A percentile compares a stretch with the other conserved stretches of the same genome.
These are phyloP conservation scores for Nomada ruficornis DNA, from an alignment of 2,888 invertebrate species.

Conservation along the genomic window DNA sequence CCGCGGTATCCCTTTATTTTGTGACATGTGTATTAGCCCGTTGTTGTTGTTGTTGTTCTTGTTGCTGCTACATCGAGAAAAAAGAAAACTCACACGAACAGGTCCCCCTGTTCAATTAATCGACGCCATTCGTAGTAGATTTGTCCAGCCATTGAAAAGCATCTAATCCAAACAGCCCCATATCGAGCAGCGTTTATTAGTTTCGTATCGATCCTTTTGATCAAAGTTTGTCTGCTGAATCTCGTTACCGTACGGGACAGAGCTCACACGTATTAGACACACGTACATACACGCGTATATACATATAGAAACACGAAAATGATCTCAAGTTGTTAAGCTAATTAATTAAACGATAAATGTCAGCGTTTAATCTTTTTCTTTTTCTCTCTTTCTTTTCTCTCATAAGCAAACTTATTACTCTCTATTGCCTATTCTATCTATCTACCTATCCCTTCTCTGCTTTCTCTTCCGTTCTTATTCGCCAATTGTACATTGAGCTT, in stretches of 20 bases:
- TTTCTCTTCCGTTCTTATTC: slow-evolving; percentile 40
- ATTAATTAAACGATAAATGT: slow-evolving; percentile 78
- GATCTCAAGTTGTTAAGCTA: slow-evolving; percentile 81
- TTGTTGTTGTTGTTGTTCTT: slow-evolving; percentile 16
- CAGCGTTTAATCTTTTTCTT: slow-evolving; percentile 48
- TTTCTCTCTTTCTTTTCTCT: slow-evolving; percentile 14
- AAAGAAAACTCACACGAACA: slow-evolving; percentile 6
- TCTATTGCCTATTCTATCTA: not conserved
- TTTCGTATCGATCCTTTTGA: slow-evolving; percentile 48
- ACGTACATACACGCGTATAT: slow-evolving; percentile 55
- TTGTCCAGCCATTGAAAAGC: slow-evolving; percentile 1
- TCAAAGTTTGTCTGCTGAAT: slow-evolving; percentile 56
- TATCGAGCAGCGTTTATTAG: slow-evolving; percentile 21
- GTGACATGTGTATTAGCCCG: not conserved
- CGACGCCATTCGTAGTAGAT: slow-evolving; percentile 30
- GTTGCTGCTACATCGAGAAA: slow-evolving; percentile 38
- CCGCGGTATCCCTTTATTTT: slow-evolving; percentile 32
- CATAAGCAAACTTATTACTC: too few species aligned
- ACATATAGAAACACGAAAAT: slow-evolving; percentile 74
- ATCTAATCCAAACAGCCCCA: not conserved
- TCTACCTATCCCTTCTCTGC: not conserved
- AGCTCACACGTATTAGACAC: not conserved
- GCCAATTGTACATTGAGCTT: slow-evolving; percentile 82
- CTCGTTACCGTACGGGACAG: slow-evolving; percentile 20
- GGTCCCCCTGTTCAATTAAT: slow-evolving; percentile 34